Conservation (phyloP, 2,888 invertebrate genomes). For the Megastigmus dorsalis region DNA sequence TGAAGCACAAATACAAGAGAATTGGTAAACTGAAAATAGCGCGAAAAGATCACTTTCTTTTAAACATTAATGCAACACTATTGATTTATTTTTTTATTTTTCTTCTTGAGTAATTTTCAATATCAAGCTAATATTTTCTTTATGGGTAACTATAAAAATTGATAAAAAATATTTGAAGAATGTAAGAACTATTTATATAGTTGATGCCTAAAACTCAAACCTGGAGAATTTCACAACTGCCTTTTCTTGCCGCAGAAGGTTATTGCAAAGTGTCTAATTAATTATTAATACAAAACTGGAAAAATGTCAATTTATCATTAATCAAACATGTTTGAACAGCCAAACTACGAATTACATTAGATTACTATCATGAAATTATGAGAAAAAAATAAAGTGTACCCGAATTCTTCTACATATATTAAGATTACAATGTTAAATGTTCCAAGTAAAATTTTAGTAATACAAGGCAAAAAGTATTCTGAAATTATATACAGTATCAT, state of each 20-base stretch:
- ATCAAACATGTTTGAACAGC: constrained; percentile 63
- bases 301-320: constrained; percentile 64
- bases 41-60: neutral
- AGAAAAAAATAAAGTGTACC: constrained; percentile 1
- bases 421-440: constrained; percentile 5
- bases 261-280: neutral
- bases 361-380: neutral
- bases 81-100: neutral
- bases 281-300: constrained; percentile 1
- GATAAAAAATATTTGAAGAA: neutral
- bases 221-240: constrained; percentile 7
- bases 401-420: neutral
- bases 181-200: neutral
- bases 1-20: constrained; percentile 38
- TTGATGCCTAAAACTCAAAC: constrained; percentile 8
- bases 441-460: neutral
- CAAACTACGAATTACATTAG: constrained; percentile 58
- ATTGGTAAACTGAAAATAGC: constrained; percentile 13
- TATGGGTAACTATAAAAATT: neutral
- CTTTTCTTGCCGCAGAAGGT: constrained; percentile 27
- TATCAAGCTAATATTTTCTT: neutral
- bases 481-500: neutral
- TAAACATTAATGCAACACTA: too few relatives aligned
- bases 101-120: neutral
- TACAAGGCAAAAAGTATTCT: constrained; percentile 20